Base-by-base conservation (phyloP, 2,888 invertebrate species). In the Chalcosyrphus nemorum region DNA sequence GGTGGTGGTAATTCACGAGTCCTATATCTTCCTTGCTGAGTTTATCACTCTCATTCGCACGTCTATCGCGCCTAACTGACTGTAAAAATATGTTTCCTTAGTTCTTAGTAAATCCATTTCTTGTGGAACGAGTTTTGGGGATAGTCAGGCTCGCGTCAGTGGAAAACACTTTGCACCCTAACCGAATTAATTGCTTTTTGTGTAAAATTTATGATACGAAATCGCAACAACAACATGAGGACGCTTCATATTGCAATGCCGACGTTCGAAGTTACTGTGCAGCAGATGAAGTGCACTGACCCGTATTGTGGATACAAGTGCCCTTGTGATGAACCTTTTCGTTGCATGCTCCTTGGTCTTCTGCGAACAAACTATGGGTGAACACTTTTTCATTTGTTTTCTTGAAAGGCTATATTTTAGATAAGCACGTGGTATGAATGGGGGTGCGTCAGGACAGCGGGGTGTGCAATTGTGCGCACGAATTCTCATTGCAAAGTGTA, bases 41-140 rank as follows among this genome's bases (percentile, higher is more conserved):
- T 81, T 81, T 76, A 81, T 81, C 81, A 76, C 81, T 71, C 70
- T 81, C 70, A 71, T 76, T 81, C 76, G 70, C 81, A 81, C 81
- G 70, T 81, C 77, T 65, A 76, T 76, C 70, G 65, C 63, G 81
- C 76, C 76, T 81, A 76, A 71, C 81, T 81, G 76, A 76, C 68
- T 65, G 70, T 57, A 59, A 81, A 76, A 76, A 81, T 76, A 81
- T 81, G 76, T 57, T 68, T 68, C 68, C 56, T 56, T 56, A 35
- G 54, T 61, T 61, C 68, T 61, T 54, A 68, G 56, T 7, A 61
- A 81, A 74, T 54, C 45, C 43, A 59, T 45, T 80, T 52, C 35
- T 38, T 13, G 27, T 57, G 45, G 15, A 47, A 45, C 4, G 52
- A 54, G 32, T 70, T 38, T 38, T 21, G 24, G 32, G 15, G 24